A percentile compares a stretch with the other conserved stretches of the same genome.
Conservation (phyloP, 2,113 vertebrate genomes). For the Nesospiza acunhae region DNA sequence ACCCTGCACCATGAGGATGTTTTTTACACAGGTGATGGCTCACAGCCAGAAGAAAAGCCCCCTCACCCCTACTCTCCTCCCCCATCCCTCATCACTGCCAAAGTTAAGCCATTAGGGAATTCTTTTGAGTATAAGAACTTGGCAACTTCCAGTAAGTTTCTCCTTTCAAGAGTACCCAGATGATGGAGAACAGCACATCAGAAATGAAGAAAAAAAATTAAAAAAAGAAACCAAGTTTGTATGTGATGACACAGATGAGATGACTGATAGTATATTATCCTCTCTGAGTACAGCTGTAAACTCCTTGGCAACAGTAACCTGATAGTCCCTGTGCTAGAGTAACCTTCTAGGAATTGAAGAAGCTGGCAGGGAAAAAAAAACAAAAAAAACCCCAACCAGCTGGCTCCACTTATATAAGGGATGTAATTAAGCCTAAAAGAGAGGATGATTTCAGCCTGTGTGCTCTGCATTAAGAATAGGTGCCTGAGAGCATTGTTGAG, state of each 20-base stretch:
- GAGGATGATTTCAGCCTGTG: slow-evolving; percentile 27
- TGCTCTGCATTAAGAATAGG: slow-evolving; percentile 38
- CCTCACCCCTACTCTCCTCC: not conserved
- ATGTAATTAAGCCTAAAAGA: slow-evolving; percentile 37
- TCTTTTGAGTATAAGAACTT: not conserved
- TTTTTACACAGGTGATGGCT: not conserved
- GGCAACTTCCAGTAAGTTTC: not conserved
- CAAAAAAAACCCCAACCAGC: not conserved
- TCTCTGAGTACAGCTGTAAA: not conserved
- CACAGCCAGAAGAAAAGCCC: not conserved
- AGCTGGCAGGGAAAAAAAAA: not conserved
- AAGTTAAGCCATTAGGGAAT: not conserved
- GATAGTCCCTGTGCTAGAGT: not conserved
- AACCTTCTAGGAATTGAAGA: slow-evolving; percentile 23
- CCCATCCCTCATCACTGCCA: not conserved
- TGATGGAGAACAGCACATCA: not conserved
- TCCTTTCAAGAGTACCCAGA: not conserved
- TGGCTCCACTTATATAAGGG: slow-evolving; percentile 56
- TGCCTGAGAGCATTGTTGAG: not conserved
- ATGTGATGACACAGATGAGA: not conserved
- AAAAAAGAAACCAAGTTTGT: not conserved
- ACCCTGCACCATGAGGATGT: not conserved
- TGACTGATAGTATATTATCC: not conserved
- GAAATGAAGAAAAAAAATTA: not conserved
- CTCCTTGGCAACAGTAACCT: not conserved